phyloP scores from a whole-genome alignment of 2,113 vertebrate genomes.

The Petrocephalus zakoni region DNA sequence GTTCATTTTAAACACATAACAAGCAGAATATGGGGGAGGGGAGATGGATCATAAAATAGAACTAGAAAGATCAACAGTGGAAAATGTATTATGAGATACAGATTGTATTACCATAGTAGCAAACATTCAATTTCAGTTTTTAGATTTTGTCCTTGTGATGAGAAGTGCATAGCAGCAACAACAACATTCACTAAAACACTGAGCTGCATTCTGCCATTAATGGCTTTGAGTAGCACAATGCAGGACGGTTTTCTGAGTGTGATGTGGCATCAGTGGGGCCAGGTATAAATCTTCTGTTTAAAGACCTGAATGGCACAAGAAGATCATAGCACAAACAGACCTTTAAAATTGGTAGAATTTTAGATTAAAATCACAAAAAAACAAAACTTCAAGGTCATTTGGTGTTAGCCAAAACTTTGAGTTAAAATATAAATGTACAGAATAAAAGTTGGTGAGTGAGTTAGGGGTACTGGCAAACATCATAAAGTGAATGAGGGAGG shows the following conservation, averaged over 20 bases:
- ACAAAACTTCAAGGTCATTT: not conserved
- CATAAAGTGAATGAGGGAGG: not conserved
- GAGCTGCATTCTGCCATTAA: not conserved
- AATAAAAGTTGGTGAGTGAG: not conserved
- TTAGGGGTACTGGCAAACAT: not conserved
- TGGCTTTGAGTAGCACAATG: not conserved
- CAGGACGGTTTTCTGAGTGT: not conserved
- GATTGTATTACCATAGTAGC: not conserved
- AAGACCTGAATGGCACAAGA: not conserved
- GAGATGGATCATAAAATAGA: not conserved
- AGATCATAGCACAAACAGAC: not conserved
- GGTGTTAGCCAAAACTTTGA: not conserved
- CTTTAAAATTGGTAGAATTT: not conserved
- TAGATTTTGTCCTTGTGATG: not conserved
- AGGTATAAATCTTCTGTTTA: not conserved
- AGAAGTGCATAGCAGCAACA: not conserved
- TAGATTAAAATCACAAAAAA: not conserved
- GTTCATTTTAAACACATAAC: not conserved
- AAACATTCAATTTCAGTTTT: not conserved
- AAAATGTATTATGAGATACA: not conserved
- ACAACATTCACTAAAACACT: not conserved
- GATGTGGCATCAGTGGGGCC: not conserved
- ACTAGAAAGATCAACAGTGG: not conserved
- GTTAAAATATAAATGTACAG: not conserved
- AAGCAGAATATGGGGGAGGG: not conserved